Evolutionary conservation across 2,888 invertebrate species (phyloP), one percentile per base, ranked within the genome.

Genomic region (Craniophora ligustri): DNA sequence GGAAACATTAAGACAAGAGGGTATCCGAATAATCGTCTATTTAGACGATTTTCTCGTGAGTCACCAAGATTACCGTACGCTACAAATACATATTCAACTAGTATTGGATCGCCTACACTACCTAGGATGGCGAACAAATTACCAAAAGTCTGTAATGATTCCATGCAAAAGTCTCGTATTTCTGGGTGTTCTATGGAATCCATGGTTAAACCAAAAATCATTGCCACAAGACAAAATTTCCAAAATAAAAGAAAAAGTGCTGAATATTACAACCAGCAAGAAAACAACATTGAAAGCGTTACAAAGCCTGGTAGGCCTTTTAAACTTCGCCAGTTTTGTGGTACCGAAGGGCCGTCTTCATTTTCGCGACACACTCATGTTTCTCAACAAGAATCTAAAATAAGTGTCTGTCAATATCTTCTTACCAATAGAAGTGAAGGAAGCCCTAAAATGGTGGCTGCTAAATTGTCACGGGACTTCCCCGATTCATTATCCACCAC

Each of bases 141-240:
- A n/a, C n/a, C n/a, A n/a, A n/a, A n/a, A n/a, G n/a, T n/a, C n/a
- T n/a, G n/a, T 66, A 0, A 28, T 48, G 1, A 15, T 7, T 8
- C 60, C 69, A 6, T 46, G 54, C 34, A 59, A 45, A 15, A 41
- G 8, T 11, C 26, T 67, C n/a, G 35, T 30, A 13, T 71, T 51
- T 40, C 44, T 67, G 10, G 67, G 70, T 1, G 38, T 73, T 8
- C 6, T 36, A 0, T 69, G 73, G 71, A 47, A 62, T 21, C 38
- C 71, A 3, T 64, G 59, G 59, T 8, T 32, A 32, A 42, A 54
- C 23, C 0, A 32, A 13, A 48, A 38, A 42, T 38, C 21, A 2
- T 26, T 48, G 2, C 48, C 42, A 15, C 6, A 4, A 14, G 55
- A 57, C n/a, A n/a, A n/a, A n/a, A n/a, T n/a, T n/a, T n/a, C n/a